phyloP scores from a whole-genome alignment of 2,113 vertebrate species.

The Taurulus bubalis region DNA sequence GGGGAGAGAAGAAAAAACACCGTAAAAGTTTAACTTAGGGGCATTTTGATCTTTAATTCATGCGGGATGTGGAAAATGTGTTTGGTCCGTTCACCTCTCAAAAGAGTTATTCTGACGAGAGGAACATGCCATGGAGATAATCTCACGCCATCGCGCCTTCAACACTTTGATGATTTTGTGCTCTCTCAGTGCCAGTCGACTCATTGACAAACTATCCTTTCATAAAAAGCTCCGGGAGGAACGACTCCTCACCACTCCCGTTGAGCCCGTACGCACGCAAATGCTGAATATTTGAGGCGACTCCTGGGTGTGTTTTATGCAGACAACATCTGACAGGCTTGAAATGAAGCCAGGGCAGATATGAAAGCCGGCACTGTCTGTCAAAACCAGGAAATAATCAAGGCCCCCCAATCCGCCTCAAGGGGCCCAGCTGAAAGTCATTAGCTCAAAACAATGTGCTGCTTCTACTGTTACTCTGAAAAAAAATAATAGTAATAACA shows the following conservation, averaged over 20 bases:
- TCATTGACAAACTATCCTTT: conserved; percentile 79
- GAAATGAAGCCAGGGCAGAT: conserved; percentile 88
- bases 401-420: conserved; percentile 79
- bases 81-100: conserved; percentile 58
- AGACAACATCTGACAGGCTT: conserved; percentile 87
- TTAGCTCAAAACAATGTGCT: conserved; percentile 91
- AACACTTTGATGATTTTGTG: conserved; percentile 61
- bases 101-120: conserved; percentile 61
- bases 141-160: conserved; percentile 73
- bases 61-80: conserved; percentile 70
- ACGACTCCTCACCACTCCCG: conserved; percentile 26
- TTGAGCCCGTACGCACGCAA: conserved; percentile 50
- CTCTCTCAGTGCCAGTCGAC: conserved; percentile 31
- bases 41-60: conserved; percentile 78
- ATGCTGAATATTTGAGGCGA: conserved; percentile 78
- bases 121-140: conserved; percentile 52
- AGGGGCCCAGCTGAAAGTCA: conserved; percentile 92
- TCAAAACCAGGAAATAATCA: conserved; percentile 93
- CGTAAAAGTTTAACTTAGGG: conserved; percentile 65
- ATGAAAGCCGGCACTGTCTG: conserved; percentile 92
- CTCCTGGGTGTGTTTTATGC: conserved; percentile 84
- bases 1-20: conserved; percentile 48
- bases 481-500: conserved; percentile 82
- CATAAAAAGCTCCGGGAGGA: conserved; percentile 67
- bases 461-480: conserved; percentile 91